Evolutionary conservation across 2,888 invertebrate species (phyloP).

Genomic region (Ectemnius lituratus): DNA sequence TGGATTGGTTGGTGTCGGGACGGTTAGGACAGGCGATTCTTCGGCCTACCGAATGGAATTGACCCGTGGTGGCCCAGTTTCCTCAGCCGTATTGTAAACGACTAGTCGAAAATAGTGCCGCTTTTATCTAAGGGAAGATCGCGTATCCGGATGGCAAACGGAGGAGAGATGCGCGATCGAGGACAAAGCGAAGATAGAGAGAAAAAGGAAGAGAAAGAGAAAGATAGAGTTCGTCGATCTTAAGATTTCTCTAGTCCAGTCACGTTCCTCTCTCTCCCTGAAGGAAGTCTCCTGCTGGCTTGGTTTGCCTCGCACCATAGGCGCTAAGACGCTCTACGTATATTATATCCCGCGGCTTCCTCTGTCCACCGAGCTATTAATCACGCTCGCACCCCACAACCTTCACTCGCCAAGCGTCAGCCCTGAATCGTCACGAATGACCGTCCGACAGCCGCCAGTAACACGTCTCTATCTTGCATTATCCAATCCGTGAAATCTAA

Average conservation of each 20-base stretch:
- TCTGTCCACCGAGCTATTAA: constrained; percentile 13
- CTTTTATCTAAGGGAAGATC: too few relatives aligned
- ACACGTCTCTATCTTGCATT: too few relatives aligned
- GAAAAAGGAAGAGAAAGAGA: background rate
- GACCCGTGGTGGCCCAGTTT: background rate
- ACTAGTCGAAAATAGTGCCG: too few relatives aligned
- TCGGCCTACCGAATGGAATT: background rate
- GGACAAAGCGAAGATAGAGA: background rate
- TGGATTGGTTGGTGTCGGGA: background rate
- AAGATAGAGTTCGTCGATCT: background rate
- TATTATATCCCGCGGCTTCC: too few relatives aligned
- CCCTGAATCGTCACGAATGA: too few relatives aligned
- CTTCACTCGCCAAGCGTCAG: too few relatives aligned
- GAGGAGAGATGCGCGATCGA: too few relatives aligned
- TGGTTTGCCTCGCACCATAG: constrained; percentile 6
- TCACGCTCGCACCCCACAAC: constrained; percentile 5
- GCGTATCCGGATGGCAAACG: too few relatives aligned
- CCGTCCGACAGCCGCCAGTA: too few relatives aligned
- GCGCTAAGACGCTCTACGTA: too few relatives aligned
- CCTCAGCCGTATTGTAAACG: too few relatives aligned
- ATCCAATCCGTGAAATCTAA: too few relatives aligned
- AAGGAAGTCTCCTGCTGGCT: constrained; percentile 13
- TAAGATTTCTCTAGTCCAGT: constrained; percentile 23
- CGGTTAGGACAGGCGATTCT: background rate
- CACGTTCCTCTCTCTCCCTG: constrained; percentile 36